phyloP scores from a whole-genome alignment of 2,797 vertebrate species.

The Danio kyathit region DNA sequence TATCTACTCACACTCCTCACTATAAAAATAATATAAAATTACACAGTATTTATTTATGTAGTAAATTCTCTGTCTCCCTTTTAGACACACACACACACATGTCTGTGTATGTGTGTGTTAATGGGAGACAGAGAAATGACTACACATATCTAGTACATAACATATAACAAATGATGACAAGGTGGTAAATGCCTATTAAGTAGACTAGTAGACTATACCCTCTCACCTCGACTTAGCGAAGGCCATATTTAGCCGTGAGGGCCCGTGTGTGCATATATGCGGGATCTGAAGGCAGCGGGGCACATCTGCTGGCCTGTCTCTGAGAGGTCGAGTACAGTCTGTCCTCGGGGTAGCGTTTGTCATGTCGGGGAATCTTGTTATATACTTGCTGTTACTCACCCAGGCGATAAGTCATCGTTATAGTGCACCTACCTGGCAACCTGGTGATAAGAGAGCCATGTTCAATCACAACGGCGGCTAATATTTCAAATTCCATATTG shows the following conservation, averaged over 20 bases:
- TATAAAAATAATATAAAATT: background rate
- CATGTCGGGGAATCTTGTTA: constrained; percentile 83
- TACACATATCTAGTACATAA: constrained; percentile 10
- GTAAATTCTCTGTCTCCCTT: too few species aligned
- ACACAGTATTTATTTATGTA: background rate
- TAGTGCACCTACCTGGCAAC: constrained; percentile 83
- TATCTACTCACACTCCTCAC: background rate
- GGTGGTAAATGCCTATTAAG: constrained; percentile 34
- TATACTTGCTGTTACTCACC: constrained; percentile 80
- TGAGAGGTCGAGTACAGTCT: constrained; percentile 63
- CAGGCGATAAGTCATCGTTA: constrained; percentile 85
- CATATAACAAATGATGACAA: constrained; percentile 29
- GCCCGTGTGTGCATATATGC: constrained; percentile 19
- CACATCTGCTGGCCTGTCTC: constrained; percentile 72
- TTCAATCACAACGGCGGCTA: constrained; percentile 82
- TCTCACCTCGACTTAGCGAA: constrained; percentile 26
- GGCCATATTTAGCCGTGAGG: constrained; percentile 41
- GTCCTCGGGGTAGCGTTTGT: constrained; percentile 83
- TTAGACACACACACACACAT: too few species aligned
- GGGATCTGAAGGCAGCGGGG: constrained; percentile 44
- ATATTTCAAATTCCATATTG: constrained; percentile 87
- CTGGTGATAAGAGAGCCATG: constrained; percentile 83
- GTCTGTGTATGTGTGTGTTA: too few species aligned
- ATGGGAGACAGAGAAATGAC: background rate
- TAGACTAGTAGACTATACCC: constrained; percentile 2